phyloP scores from a whole-genome alignment of 2,888 invertebrate species.

The Pachymerium ferrugineum region DNA sequence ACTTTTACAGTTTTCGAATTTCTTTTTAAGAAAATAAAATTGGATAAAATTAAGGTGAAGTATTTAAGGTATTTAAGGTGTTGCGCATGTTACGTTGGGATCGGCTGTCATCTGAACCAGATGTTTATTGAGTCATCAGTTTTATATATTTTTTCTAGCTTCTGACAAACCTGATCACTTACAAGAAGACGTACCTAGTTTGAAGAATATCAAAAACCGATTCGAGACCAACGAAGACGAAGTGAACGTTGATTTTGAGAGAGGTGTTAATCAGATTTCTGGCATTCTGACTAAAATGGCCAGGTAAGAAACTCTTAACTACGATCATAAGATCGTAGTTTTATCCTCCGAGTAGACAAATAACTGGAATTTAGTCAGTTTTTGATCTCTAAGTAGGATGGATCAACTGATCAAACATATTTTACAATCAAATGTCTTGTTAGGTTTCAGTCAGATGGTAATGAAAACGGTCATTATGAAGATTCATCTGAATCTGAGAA shows the following conservation, averaged over 20 bases:
- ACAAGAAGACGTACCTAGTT: constrained; percentile 35
- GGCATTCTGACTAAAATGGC: constrained; percentile 36
- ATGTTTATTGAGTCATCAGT: constrained; percentile 7
- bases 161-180: constrained; percentile 37
- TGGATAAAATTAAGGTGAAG: too few relatives aligned
- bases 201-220: constrained; percentile 34
- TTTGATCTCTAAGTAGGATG: too few relatives aligned
- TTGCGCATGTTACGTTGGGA: too few relatives aligned
- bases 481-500: constrained; percentile 38
- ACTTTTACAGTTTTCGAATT: background rate
- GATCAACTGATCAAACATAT: too few relatives aligned
- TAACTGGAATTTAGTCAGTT: too few relatives aligned
- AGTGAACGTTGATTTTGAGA: constrained; percentile 28
- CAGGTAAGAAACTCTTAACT: constrained; percentile 34
- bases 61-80: background rate
- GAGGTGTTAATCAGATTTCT: constrained; percentile 28
- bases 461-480: constrained; percentile 35
- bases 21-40: background rate
- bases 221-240: constrained; percentile 33
- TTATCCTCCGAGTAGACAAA: too few relatives aligned
- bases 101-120: background rate
- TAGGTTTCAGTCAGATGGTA: constrained; percentile 61
- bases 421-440: too few relatives aligned
- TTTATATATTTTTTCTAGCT: constrained; percentile 29
- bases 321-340: too few relatives aligned